These are phyloP conservation scores for Colletes gigas DNA, from an alignment of 1,140 invertebrate genomes.

Conservation along the genomic window DNA sequence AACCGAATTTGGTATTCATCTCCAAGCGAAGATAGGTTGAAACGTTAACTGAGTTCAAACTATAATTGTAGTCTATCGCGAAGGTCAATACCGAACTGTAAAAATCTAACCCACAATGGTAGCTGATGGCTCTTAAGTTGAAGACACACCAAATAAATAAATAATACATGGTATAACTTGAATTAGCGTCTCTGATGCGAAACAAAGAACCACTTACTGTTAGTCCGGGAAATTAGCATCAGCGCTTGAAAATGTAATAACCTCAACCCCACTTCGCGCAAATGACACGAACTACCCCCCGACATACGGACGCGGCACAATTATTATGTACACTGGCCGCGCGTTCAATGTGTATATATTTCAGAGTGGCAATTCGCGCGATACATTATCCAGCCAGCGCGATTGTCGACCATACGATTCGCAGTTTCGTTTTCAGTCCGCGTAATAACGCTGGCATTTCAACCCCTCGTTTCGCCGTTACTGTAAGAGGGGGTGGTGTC, in stretches of 20 bases:
- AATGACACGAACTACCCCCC: slow-evolving; percentile 44
- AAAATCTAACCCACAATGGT: too few species aligned
- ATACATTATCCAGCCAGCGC: slow-evolving; percentile 66
- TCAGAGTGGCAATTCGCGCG: slow-evolving; percentile 63
- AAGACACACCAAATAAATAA: too few species aligned
- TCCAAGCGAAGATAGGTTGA: too few species aligned
- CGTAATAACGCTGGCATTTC: slow-evolving; percentile 63
- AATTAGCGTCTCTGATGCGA: background rate
- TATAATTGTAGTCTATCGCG: too few species aligned
- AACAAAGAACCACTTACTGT: background rate
- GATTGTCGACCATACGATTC: slow-evolving; percentile 61
- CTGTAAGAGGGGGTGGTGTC: slow-evolving; percentile 62
- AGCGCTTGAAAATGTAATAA: slow-evolving; percentile 52
- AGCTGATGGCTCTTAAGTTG: too few species aligned
- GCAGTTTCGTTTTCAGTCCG: slow-evolving; percentile 57
- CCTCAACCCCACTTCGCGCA: slow-evolving; percentile 30
- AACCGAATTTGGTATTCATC: too few species aligned
- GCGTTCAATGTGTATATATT: slow-evolving; percentile 62
- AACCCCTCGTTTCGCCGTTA: slow-evolving; percentile 52
- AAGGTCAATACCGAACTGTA: too few species aligned
- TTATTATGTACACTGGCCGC: slow-evolving; percentile 61
- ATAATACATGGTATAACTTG: too few species aligned
- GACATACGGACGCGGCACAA: slow-evolving; percentile 32
- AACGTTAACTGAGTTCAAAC: too few species aligned
- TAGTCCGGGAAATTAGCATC: slow-evolving; percentile 5